A percentile compares a stretch with the other conserved stretches of the same genome.
Conservation (phyloP, 1,140 invertebrate species). For the Chionoecetes opilio region DNA sequence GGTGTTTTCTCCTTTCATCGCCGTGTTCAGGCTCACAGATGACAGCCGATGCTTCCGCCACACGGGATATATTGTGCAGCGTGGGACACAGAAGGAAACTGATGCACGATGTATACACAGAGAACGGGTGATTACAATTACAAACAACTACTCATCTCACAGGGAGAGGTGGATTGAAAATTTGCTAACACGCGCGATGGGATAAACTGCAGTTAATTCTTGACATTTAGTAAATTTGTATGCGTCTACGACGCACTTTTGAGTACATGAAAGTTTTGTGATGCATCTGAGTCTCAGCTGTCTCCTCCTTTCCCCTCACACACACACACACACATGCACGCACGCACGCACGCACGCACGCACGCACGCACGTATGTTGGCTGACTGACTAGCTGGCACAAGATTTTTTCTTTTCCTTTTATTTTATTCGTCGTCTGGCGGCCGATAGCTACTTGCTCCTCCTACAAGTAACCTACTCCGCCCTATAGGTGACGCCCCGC, state of each 20-base stretch:
- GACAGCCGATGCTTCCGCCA: too few relatives aligned
- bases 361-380: not conserved
- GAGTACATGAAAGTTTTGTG: not conserved
- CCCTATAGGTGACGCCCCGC: slow-evolving; percentile 1
- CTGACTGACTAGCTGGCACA: not conserved
- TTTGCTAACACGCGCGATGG: too few relatives aligned
- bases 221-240: not conserved
- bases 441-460: not conserved
- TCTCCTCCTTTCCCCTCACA: not conserved
- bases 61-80: too few relatives aligned
- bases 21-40: too few relatives aligned
- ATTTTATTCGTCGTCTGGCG: slow-evolving; percentile 6
- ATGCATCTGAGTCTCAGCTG: not conserved
- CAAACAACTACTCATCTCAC: not conserved
- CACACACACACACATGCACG: too few relatives aligned
- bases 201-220: not conserved
- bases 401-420: not conserved
- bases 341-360: too few relatives aligned
- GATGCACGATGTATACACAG: not conserved
- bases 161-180: too few relatives aligned
- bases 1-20: too few relatives aligned
- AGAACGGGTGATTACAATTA: not conserved
- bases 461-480: slow-evolving; percentile 36
- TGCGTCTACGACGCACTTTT: not conserved
- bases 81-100: too few relatives aligned